Base-by-base conservation (phyloP, 2,113 vertebrate species). In the zebrafish (Danio rerio) region DNA sequence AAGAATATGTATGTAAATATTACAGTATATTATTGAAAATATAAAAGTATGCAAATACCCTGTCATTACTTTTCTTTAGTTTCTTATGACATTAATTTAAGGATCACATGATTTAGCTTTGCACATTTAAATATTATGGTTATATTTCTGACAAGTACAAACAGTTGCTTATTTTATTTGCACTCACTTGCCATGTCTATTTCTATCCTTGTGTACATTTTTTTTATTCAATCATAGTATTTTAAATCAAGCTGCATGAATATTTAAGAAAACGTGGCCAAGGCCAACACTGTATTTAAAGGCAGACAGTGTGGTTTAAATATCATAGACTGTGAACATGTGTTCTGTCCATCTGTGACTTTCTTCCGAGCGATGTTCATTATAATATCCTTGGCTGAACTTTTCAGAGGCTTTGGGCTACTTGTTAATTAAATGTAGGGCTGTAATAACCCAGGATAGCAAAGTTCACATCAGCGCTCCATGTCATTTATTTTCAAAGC, bases 351-450 rank as follows among this genome's bases (percentile, higher is more conserved):
- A 42, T 83, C 40, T 62, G 50, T 43, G 20, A 56, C n/a, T 70
- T 31, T n/a, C 43, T 80, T 80, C 40, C 16, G 63, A 63, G 63
- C 18, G 9, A 55, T 42, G 18, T 75, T 83, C 73, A 86, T 79
- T 69, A 79, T 7, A 82, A 52, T 50, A 31, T 49, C 69, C 58
- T 71, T 58, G 45, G 80, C 76, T 81, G n/a, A 86, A 81, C 55
- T 73, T 13, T 8, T 78, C 49, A 4, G 6, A 78, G 7, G 58
- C 43, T 8, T 31, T 50, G 12, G 74, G 80, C 40, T 73, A 49
- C 13, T 42, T 70, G 56, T 50, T 62, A 69, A 77, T 86, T 61
- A 76, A 80, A 74, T 53, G 40, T 78, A 78, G 50, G 10, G 2
- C 52, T 16, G 21, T 16, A 61, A 3, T 4, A 71, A 47, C 13